Evolutionary conservation across 1,140 invertebrate genomes (phyloP), one percentile per base, ranked within the genome.

Genomic region (Drosophila hydei): DNA sequence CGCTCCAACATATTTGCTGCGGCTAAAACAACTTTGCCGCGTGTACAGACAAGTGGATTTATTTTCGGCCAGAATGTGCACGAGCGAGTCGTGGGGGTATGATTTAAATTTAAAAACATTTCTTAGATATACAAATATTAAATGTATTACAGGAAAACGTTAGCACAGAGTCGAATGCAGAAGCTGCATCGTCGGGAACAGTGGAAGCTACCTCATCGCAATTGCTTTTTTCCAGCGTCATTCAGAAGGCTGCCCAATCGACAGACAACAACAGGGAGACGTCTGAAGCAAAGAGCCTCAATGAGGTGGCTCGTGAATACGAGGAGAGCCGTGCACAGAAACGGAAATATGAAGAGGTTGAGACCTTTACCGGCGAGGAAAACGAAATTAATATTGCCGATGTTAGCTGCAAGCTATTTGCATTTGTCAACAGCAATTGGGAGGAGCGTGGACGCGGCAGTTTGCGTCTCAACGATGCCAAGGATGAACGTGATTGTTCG

Each of bases 21-120:
- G 4, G 76, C 90, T 12, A 91, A 91, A 61, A 80, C 68, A 45
- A 89, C 75, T 40, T 89, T 91, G 72, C 90, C 90, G 38, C 71
- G 79, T 47, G 78, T 89, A 4, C 81, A 91, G 52, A 75, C 75
- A 65, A 89, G 93, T 27, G 94, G 94, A 50, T 98, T 97, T 93
- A 95, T 98, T 4, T 98, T 98, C 92, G 97, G 97, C n/a, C 96
- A 97, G 89, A 97, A 97, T 92, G 93, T 98, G 36, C 95, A 96
- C 90, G 96, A 97, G 75, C 93, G 96, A 72, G 97, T 97, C 14
- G 93, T 95, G 14, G 93, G 92, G 0, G 92, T 92, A 25, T 87
- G 72, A 59, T 92, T 33, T 14, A 16, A 7, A 9, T 1, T 5
- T 25, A 4, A 27, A n/a, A n/a, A 16, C 11, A 9, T 21, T n/a